These are phyloP conservation scores for Lamproptera curius DNA, from an alignment of 2,888 invertebrate genomes.

Conservation along the genomic window DNA sequence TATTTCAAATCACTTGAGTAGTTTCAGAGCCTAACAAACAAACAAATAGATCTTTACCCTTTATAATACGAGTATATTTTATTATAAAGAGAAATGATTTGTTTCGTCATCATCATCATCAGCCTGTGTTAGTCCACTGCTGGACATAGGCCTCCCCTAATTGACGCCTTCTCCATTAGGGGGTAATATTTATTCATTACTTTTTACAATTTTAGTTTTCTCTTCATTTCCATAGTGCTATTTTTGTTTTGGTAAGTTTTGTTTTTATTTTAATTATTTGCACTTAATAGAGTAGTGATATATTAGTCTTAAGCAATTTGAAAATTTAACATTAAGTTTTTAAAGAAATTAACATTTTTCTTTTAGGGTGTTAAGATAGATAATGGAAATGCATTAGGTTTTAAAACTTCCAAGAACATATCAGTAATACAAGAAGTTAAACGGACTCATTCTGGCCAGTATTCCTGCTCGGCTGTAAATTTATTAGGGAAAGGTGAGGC, in stretches of 20 bases:
- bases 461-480: constrained; percentile 61
- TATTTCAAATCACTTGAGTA: no score
- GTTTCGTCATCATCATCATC: no score
- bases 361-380: constrained; percentile 58
- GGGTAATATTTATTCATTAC: background rate
- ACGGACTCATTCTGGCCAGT: constrained; percentile 54
- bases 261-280: background rate
- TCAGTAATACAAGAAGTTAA: constrained; percentile 52
- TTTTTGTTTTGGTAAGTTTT: background rate
- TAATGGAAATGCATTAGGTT: constrained; percentile 54
- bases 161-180: no score
- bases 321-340: background rate
- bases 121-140: no score
- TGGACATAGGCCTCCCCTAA: no score
- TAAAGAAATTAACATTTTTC: constrained; percentile 1
- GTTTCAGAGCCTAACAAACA: no score
- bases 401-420: constrained; percentile 37
- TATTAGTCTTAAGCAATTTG: background rate
- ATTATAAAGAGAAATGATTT: no score
- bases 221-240: background rate
- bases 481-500: constrained; percentile 57
- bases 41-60: no score
- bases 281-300: no score
- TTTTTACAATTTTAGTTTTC: background rate
- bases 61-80: no score